Base-by-base conservation (phyloP, 2,888 invertebrate genomes). In the Melipona beecheii region DNA sequence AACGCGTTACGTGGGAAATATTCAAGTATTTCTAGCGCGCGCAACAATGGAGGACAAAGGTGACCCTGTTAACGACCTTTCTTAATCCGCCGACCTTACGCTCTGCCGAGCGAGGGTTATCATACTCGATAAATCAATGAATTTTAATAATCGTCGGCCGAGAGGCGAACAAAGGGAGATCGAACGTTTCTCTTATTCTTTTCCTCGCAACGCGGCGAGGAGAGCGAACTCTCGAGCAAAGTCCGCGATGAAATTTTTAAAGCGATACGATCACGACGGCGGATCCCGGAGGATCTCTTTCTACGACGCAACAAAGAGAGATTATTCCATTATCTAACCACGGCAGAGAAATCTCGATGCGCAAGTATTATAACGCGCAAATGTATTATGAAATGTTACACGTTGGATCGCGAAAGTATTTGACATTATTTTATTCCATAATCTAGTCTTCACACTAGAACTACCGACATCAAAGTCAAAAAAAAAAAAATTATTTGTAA, bases 11-110 rank as follows among this genome's bases (percentile, higher is more conserved):
- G 13, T 58, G 17, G 69, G 43, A 69, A 62, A 65, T 60, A 58
- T 70, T 60, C 54, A 31, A 70, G 76, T 76, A 80, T 84, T 76
- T 74, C 75, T 58, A 65, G 65, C 52, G 50, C 52, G 50, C 36
- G 31, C 62, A 68, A 50, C 62, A 68, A 27, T 49, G 54, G 31
- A 66, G 36, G 70, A 71, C 31, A 70, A 77, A 84, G 84, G 80
- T 75, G 84, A 84, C 73, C 72, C 84, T 75, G 85, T 84, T 77
- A 84, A 84, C 84, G 77, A 85, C 81, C 84, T 78, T 84, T 66
- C 84, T 52, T 76, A 84, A 84, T 75, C 70, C 74, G 31, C 31
- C 73, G 66, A 62, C 58, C 58, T 84, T 62, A 74, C 74, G 85
- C 77, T 84, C 71, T 4, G 49, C 21, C 74, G 72, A 71, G 68